These are phyloP conservation scores for Anadara kagoshimensis DNA, from an alignment of 1,140 invertebrate species.

Conservation along the genomic window DNA sequence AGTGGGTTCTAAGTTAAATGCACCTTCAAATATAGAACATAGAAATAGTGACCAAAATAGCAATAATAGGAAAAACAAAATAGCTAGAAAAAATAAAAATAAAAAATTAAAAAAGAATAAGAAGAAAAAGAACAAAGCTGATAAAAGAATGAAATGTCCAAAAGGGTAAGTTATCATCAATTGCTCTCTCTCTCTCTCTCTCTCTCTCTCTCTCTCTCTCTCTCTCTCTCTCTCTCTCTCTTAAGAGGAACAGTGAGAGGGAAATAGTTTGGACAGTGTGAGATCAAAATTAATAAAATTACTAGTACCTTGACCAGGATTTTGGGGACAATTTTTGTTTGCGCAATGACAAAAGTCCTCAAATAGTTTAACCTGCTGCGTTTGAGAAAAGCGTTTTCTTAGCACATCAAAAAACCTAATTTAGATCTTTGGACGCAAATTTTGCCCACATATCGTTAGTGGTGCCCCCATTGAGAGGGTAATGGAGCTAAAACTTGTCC, in stretches of 20 bases:
- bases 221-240: not conserved
- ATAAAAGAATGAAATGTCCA: constrained; percentile 27
- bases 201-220: not conserved
- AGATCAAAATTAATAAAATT: not conserved
- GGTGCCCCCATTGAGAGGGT: too few relatives aligned
- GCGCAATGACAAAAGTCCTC: not conserved
- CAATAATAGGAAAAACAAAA: constrained; percentile 38
- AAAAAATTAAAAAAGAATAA: constrained; percentile 13
- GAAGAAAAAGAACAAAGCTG: not conserved
- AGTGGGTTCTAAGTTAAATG: too few relatives aligned
- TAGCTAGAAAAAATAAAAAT: constrained; percentile 12
- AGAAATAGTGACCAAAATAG: constrained; percentile 28
- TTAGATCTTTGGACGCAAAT: too few relatives aligned
- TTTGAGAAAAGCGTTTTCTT: too few relatives aligned
- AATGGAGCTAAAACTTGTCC: too few relatives aligned
- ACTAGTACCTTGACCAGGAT: not conserved
- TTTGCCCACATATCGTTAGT: too few relatives aligned
- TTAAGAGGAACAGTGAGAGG: too few relatives aligned
- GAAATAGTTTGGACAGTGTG: too few relatives aligned
- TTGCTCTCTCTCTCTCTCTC: not conserved
- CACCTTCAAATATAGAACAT: not conserved
- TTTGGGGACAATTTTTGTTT: not conserved
- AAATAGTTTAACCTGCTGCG: too few relatives aligned
- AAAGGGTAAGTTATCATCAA: constrained; percentile 34
- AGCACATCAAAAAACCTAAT: too few relatives aligned